These are phyloP conservation scores for Lycaena phlaeas DNA, from an alignment of 2,888 invertebrate species.

Conservation along the genomic window DNA sequence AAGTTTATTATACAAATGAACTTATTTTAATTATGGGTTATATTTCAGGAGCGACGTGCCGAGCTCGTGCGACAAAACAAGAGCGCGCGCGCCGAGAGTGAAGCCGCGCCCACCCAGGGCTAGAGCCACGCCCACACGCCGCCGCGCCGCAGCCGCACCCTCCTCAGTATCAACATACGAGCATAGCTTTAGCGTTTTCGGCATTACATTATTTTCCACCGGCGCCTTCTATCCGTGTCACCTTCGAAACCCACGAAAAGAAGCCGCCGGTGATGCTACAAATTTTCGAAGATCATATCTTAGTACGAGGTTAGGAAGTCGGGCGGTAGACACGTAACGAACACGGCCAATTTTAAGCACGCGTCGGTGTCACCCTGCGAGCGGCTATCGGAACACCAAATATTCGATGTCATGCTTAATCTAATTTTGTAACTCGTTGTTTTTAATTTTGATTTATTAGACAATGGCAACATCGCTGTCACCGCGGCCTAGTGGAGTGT, in stretches of 20 bases:
- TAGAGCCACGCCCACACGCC: slow-evolving; percentile 25
- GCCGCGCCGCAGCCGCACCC: slow-evolving; percentile 19
- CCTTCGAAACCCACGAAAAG: neutral
- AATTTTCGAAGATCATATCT: slow-evolving; percentile 1
- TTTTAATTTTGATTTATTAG: slow-evolving; percentile 12
- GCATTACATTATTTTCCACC: neutral
- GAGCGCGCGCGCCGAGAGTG: slow-evolving; percentile 76
- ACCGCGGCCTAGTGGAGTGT: slow-evolving; percentile 22
- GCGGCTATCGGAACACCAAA: neutral
- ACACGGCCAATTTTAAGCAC: neutral
- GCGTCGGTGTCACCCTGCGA: neutral
- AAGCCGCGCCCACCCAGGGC: slow-evolving; percentile 73
- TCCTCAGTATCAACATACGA: slow-evolving; percentile 6
- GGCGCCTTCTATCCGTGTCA: neutral
- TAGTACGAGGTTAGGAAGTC: neutral
- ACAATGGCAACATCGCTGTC: slow-evolving; percentile 23
- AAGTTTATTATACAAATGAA: too few relatives aligned
- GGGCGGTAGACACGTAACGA: neutral
- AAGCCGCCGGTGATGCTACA: neutral
- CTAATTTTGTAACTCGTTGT: slow-evolving; percentile 1
- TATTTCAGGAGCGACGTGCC: slow-evolving; percentile 87
- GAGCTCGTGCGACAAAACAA: slow-evolving; percentile 94
- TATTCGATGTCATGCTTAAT: neutral
- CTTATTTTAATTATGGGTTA: neutral
- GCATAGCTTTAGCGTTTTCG: neutral